Evolutionary conservation across 2,888 invertebrate species (phyloP).

Genomic region (Papilio protenor): DNA sequence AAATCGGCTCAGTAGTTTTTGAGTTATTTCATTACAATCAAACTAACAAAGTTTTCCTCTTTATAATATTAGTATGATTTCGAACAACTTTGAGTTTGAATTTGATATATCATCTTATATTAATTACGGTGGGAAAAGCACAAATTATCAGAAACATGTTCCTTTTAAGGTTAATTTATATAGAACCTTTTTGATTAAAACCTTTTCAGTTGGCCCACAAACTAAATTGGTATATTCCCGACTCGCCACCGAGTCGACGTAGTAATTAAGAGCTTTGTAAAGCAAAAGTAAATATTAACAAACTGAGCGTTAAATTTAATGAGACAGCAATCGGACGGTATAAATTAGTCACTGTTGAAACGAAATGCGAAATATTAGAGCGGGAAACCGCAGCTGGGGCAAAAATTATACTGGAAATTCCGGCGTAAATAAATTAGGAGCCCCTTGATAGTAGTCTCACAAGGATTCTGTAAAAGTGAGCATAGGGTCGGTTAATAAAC

Average conservation of each 20-base stretch:
- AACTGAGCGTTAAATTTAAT: conserved; percentile 57
- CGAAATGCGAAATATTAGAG: conserved; percentile 57
- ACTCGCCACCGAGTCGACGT: conserved; percentile 34
- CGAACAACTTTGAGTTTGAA: neutral
- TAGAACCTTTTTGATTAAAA: conserved; percentile 25
- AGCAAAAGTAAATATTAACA: conserved; percentile 57
- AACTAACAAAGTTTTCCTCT: too few relatives aligned
- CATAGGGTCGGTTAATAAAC: neutral
- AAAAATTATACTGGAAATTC: conserved; percentile 31
- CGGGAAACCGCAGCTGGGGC: conserved; percentile 32
- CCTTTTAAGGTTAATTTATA: conserved; percentile 23
- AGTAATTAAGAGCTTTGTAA: conserved; percentile 60
- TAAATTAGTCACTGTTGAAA: conserved; percentile 59
- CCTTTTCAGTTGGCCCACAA: conserved; percentile 34
- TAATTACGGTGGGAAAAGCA: neutral
- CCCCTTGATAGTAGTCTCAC: neutral
- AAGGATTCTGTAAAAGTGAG: neutral
- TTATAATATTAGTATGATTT: too few relatives aligned
- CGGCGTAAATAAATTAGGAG: conserved; percentile 21
- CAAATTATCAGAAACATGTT: neutral
- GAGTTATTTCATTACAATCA: too few relatives aligned
- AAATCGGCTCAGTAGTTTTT: too few relatives aligned
- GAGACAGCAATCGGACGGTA: conserved; percentile 55
- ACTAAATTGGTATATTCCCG: conserved; percentile 44
- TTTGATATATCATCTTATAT: neutral